These are phyloP conservation scores for Criorhina ranunculi DNA, from an alignment of 2,888 invertebrate genomes.

Conservation along the genomic window DNA sequence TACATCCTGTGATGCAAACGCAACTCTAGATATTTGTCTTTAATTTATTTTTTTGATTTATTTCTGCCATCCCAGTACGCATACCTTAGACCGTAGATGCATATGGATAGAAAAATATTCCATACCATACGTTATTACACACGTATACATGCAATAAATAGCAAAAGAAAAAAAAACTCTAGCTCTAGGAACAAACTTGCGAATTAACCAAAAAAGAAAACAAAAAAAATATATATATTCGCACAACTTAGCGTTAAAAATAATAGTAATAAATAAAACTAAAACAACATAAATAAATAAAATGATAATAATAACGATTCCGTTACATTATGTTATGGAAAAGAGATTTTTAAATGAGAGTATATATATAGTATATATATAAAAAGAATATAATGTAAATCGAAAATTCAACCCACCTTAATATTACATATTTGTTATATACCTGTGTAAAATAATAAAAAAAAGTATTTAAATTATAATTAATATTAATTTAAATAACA, in stretches of 20 bases:
- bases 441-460: slow-evolving; percentile 80
- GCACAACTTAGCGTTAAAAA: slow-evolving; percentile 53
- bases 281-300: slow-evolving; percentile 15
- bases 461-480: slow-evolving; percentile 56
- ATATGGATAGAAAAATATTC: not conserved
- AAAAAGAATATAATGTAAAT: slow-evolving; percentile 78
- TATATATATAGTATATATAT: slow-evolving; percentile 1
- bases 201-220: slow-evolving; percentile 39
- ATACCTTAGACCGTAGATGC: slow-evolving; percentile 10
- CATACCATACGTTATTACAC: slow-evolving; percentile 18
- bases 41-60: not conserved
- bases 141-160: slow-evolving; percentile 6
- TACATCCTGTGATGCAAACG: too few species aligned
- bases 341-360: slow-evolving; percentile 44
- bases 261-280: slow-evolving; percentile 7
- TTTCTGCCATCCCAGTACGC: slow-evolving; percentile 6
- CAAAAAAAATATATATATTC: slow-evolving; percentile 34
- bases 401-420: slow-evolving; percentile 83
- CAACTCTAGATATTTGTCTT: too few species aligned
- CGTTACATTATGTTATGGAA: slow-evolving; percentile 61
- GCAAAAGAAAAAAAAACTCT: slow-evolving; percentile 3
- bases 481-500: slow-evolving; percentile 38
- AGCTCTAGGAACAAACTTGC: slow-evolving; percentile 35
- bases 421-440: slow-evolving; percentile 84
- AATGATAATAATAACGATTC: slow-evolving; percentile 45